phyloP scores from a whole-genome alignment of 2,113 vertebrate genomes.

The Melanerpes aurifrons region DNA sequence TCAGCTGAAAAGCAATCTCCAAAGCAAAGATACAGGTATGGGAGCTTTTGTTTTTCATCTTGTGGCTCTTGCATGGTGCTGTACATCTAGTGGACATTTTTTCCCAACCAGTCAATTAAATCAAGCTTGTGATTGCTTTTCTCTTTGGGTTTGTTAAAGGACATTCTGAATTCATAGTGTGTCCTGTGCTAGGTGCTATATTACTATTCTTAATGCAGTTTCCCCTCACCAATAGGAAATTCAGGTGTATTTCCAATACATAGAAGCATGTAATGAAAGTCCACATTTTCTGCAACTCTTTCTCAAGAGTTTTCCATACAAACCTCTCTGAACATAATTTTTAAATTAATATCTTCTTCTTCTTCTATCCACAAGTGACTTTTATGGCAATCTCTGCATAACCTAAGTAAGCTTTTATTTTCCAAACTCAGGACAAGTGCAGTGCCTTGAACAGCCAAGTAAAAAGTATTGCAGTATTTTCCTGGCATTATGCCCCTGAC shows the following conservation, averaged over 20 bases:
- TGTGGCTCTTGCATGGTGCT: background rate
- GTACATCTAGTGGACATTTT: background rate
- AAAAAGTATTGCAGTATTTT: conserved; percentile 23
- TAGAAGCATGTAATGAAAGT: background rate
- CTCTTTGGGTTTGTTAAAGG: background rate
- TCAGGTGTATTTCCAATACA: background rate
- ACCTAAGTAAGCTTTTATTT: background rate
- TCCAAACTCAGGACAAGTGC: background rate
- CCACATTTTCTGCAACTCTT: background rate
- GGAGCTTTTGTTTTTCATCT: background rate
- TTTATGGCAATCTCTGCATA: background rate
- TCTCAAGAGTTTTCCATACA: background rate
- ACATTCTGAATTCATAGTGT: background rate
- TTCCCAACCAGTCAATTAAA: background rate
- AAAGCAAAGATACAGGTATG: conserved; percentile 92
- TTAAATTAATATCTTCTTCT: background rate
- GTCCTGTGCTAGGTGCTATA: background rate
- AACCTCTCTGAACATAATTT: background rate
- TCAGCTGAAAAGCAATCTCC: conserved; percentile 89
- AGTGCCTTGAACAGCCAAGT: background rate
- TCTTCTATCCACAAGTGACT: background rate
- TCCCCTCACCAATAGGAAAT: background rate
- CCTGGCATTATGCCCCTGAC: conserved; percentile 32
- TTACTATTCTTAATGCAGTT: background rate
- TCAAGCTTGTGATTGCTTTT: background rate